These are phyloP conservation scores for Pogoniulus pusillus DNA, from an alignment of 2,797 vertebrate species.

Conservation along the genomic window DNA sequence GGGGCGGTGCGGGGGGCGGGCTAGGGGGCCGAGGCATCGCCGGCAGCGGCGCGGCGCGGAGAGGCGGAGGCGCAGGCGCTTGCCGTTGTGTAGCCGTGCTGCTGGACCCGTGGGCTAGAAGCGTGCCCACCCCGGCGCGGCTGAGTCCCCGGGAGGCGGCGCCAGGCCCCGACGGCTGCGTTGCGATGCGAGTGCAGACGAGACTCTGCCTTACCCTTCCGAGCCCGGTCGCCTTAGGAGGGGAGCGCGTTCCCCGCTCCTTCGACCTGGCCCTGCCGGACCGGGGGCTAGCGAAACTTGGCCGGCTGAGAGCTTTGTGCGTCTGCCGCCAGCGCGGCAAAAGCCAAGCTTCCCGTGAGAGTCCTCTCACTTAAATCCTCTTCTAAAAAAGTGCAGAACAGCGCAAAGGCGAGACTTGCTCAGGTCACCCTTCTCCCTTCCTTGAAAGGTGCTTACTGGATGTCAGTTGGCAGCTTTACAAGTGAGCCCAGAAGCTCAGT, in stretches of 20 bases:
- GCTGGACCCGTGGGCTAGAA: not conserved
- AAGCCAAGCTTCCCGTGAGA: not conserved
- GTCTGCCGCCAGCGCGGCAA: not conserved
- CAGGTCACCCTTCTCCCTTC: not conserved
- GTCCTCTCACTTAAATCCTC: not conserved
- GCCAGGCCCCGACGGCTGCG: not conserved
- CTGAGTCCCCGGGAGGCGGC: not conserved
- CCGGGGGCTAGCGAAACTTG: too few species aligned
- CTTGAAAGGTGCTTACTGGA: rapidly evolving
- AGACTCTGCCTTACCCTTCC: not conserved
- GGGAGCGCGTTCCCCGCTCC: not conserved
- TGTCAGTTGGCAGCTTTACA: not conserved
- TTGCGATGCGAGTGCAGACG: not conserved
- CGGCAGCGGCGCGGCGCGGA: not conserved
- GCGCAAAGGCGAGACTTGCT: not conserved
- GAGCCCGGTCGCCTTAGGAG: not conserved
- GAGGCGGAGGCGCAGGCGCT: rapidly evolving
- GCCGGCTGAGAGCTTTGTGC: not conserved
- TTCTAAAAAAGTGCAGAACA: not conserved
- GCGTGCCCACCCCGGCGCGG: not conserved
- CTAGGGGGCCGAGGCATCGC: not conserved
- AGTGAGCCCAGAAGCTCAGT: not conserved
- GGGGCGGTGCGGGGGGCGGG: not conserved
- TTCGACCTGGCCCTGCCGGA: not conserved
- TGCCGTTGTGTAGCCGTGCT: not conserved